These are phyloP conservation scores for Pasiphila rectangulata DNA, from an alignment of 2,888 invertebrate genomes.

Conservation along the genomic window DNA sequence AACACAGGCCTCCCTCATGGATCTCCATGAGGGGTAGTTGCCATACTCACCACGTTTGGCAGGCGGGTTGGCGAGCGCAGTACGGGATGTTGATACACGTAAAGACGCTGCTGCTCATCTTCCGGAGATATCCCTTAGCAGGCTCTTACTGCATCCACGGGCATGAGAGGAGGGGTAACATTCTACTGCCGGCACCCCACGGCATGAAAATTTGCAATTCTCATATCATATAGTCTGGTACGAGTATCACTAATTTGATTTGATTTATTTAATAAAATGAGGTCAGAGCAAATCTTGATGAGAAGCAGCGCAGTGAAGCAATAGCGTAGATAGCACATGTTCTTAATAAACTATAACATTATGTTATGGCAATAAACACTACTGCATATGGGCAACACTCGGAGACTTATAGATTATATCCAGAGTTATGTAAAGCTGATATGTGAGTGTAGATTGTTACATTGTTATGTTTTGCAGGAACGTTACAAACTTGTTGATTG, in stretches of 20 bases:
- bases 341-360: constrained; percentile 36
- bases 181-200: too few relatives aligned
- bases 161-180: too few relatives aligned
- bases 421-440: constrained; percentile 5
- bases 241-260: constrained; percentile 11
- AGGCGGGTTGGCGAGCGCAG: too few relatives aligned
- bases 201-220: constrained; percentile 18
- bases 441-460: neutral
- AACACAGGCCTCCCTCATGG: too few relatives aligned
- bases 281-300: constrained; percentile 28
- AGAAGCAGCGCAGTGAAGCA: constrained; percentile 26
- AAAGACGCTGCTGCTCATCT: too few relatives aligned
- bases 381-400: constrained; percentile 36
- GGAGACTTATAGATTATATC: constrained; percentile 20
- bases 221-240: constrained; percentile 22
- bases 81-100: too few relatives aligned
- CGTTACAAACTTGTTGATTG: neutral
- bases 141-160: too few relatives aligned
- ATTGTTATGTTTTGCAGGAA: neutral
- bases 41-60: too few relatives aligned
- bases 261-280: constrained; percentile 21
- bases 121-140: too few relatives aligned
- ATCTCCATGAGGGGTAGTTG: too few relatives aligned
- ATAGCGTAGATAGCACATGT: constrained; percentile 38
- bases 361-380: constrained; percentile 30